These are phyloP conservation scores for Campoplex capitator DNA, from an alignment of 2,888 invertebrate species.

Conservation along the genomic window DNA sequence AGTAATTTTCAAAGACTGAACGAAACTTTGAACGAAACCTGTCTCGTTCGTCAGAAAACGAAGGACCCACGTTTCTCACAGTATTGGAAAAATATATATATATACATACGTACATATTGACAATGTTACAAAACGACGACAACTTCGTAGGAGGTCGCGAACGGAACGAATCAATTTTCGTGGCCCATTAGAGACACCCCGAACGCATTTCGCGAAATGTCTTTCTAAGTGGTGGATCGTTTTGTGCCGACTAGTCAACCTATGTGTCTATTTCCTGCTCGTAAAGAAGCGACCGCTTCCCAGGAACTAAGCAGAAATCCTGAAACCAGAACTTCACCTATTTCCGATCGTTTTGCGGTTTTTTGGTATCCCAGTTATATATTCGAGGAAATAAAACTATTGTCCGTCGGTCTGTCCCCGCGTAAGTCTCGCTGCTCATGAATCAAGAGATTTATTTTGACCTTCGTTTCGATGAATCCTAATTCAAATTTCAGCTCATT, in stretches of 20 bases:
- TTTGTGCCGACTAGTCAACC: slow-evolving; percentile 55
- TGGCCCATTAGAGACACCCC: slow-evolving; percentile 72
- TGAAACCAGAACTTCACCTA: slow-evolving; percentile 72
- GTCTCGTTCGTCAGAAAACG: slow-evolving; percentile 8
- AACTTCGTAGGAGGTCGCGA: slow-evolving; percentile 67
- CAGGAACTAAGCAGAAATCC: slow-evolving; percentile 47
- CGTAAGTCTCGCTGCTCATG: neutral
- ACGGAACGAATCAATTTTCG: slow-evolving; percentile 77
- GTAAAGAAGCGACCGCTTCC: slow-evolving; percentile 69
- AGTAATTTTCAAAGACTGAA: slow-evolving; percentile 34
- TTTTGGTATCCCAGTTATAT: slow-evolving; percentile 36
- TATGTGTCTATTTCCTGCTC: slow-evolving; percentile 71
- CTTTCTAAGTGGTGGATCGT: slow-evolving; percentile 73
- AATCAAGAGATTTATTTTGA: neutral
- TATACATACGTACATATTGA: slow-evolving; percentile 3
- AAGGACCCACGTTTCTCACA: slow-evolving; percentile 53
- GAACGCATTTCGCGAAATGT: slow-evolving; percentile 75
- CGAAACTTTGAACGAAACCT: slow-evolving; percentile 6
- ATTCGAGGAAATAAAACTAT: slow-evolving; percentile 7
- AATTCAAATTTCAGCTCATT: neutral
- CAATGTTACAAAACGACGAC: slow-evolving; percentile 43
- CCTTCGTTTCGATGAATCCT: neutral
- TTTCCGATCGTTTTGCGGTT: slow-evolving; percentile 82
- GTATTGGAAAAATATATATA: slow-evolving; percentile 3
- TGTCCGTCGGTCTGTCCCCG: neutral